These are phyloP conservation scores for Montipora capitata DNA, from an alignment of 92 coral and sea anemone genomes.

Conservation along the genomic window DNA sequence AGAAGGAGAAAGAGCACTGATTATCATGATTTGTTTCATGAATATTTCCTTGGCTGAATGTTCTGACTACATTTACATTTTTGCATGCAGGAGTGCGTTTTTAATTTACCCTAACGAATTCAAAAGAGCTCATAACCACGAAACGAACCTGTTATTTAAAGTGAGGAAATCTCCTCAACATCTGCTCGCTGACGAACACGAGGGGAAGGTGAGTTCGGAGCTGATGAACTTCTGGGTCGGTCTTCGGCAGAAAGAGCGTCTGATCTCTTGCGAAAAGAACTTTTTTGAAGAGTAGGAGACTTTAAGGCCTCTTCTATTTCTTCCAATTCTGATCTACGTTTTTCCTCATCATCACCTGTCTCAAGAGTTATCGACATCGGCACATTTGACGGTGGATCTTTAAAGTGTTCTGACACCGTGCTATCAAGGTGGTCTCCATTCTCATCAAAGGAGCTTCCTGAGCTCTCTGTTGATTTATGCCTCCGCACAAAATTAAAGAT, in stretches of 20 bases:
- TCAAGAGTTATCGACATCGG: neutral
- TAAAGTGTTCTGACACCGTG: neutral
- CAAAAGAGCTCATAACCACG: neutral
- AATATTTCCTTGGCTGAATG: neutral
- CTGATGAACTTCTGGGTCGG: constrained; percentile 74
- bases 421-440: neutral
- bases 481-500: constrained; percentile 21
- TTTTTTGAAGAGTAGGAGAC: constrained; percentile 69
- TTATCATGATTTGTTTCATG: neutral
- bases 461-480: constrained; percentile 5
- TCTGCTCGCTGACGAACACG: neutral
- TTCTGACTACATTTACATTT: no score
- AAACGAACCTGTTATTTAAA: neutral
- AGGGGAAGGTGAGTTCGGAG: constrained; percentile 39
- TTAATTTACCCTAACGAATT: neutral
- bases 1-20: no score
- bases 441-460: constrained; percentile 7
- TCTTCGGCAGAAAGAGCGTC: constrained; percentile 62
- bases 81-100: neutral
- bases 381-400: neutral
- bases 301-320: constrained; percentile 54
- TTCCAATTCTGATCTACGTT: constrained; percentile 37
- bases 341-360: constrained; percentile 14
- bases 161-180: neutral
- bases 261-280: constrained; percentile 77